phyloP scores from a whole-genome alignment of 1,140 invertebrate species.

The Phymastichus coffea region DNA sequence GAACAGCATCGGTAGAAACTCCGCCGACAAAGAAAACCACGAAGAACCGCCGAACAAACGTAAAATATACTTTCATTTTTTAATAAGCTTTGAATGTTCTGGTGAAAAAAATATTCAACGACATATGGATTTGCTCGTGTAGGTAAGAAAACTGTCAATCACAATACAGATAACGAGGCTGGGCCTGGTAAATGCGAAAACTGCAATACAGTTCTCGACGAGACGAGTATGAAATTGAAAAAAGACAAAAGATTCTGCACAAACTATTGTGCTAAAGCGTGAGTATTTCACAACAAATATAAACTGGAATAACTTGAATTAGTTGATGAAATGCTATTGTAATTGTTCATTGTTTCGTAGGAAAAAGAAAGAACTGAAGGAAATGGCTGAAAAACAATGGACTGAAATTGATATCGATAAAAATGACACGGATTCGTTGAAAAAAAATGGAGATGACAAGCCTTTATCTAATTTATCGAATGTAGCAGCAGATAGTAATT shows the following conservation, averaged over 20 bases:
- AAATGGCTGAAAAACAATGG: constrained; percentile 49
- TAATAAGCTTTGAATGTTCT: no score
- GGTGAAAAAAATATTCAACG: no score
- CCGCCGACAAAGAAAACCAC: constrained; percentile 53
- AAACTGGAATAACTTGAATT: not conserved
- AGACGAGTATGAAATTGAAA: no score
- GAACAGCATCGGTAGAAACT: constrained; percentile 53
- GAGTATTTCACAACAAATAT: constrained; percentile 4
- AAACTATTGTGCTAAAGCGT: constrained; percentile 67
- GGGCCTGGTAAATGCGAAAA: constrained; percentile 71
- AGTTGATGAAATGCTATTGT: not conserved
- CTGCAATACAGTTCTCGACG: constrained; percentile 67
- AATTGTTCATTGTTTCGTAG: constrained; percentile 30
- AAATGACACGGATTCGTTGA: constrained; percentile 45
- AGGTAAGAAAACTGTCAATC: constrained; percentile 52
- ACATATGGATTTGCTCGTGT: no score
- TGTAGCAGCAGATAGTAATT: constrained; percentile 51
- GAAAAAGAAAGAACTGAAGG: constrained; percentile 51
- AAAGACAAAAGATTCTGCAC: constrained; percentile 81
- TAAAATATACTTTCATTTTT: no score
- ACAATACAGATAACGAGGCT: constrained; percentile 50
- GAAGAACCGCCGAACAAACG: constrained; percentile 68
- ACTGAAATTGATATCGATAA: constrained; percentile 49
- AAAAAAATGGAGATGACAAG: constrained; percentile 58
- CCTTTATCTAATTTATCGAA: constrained; percentile 46